Evolutionary conservation across 2,888 invertebrate genomes (phyloP), one percentile per base, ranked within the genome.

Genomic region (Leucophora obtusa): DNA sequence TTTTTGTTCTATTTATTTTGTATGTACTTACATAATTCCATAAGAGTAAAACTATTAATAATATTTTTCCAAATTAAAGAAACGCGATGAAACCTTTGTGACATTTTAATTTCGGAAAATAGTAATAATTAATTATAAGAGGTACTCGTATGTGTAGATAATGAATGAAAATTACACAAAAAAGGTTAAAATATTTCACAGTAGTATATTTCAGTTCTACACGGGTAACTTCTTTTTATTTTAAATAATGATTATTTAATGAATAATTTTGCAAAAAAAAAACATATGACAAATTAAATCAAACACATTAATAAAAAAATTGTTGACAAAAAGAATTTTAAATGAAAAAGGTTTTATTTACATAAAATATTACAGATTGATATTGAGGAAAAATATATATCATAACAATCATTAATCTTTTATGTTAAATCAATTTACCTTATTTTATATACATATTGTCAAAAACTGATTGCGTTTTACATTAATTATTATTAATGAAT

Each of bases 401-500:
- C 68, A 69, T 38, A 70, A 51, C 56, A 74, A 66, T 62, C 79
- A 79, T 79, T 75, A 75, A 79, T 79, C 79, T 62, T 75, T 65
- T 1, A 28, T 28, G 59, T 50, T 28, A 51, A 24, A 71, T 51
- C 51, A 15, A 7, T 35, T 15, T 28, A 28, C 4, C 28, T 28
- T 6, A 28, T 28, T 54, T 56, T 17, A 15, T 14, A 1, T 56
- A 35, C 28, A 69, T 63, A 28, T 11, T 58, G 56, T 65, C 69
- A 60, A 59, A 54, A 59, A 74, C 65, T 62, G 79, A 68, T 66
- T 79, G 50, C 69, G 71, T 79, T 74, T 71, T 65, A 70, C 66
- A 69, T 59, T 79, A 75, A 79, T 79, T 79, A 79, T 79, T 70
- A 79, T 79, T 56, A 79, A 79, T 79, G 70, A 79, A 6, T 74